These are phyloP conservation scores for Epinotia demarniana DNA, from an alignment of 2,888 invertebrate species.

Conservation along the genomic window DNA sequence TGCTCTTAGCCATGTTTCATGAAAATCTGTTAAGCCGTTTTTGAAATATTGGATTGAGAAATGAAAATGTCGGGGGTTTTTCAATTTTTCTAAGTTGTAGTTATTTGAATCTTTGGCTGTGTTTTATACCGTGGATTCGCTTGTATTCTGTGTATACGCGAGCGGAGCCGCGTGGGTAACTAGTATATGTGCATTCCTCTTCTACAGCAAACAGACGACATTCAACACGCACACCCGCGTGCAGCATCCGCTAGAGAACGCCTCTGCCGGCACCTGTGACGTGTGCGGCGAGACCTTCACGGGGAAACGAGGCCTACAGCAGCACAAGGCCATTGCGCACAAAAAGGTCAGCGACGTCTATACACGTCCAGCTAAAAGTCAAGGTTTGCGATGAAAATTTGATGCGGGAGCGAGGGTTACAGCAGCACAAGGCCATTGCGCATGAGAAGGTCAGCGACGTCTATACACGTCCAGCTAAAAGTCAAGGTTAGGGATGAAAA, in stretches of 20 bases:
- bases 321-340: conserved; percentile 40
- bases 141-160: no score
- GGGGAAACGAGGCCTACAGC: conserved; percentile 34
- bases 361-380: not conserved
- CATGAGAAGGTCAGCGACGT: conserved; percentile 22
- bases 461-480: not conserved
- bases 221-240: conserved; percentile 44
- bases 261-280: conserved; percentile 36
- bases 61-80: no score
- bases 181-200: no score
- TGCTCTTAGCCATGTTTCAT: no score
- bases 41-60: no score
- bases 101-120: no score
- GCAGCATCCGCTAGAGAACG: conserved; percentile 40
- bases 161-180: no score
- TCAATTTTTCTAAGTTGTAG: no score
- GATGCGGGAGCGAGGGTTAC: conserved; percentile 16
- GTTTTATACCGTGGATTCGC: no score
- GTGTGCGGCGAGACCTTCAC: conserved; percentile 43
- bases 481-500: not conserved
- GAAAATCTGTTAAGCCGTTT: no score
- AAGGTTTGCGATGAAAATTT: conserved; percentile 35
- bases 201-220: conserved; percentile 30
- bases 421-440: conserved; percentile 33
- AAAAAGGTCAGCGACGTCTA: conserved; percentile 28